phyloP scores from a whole-genome alignment of 2,888 invertebrate species.

The Acanthosepion pharaonis region DNA sequence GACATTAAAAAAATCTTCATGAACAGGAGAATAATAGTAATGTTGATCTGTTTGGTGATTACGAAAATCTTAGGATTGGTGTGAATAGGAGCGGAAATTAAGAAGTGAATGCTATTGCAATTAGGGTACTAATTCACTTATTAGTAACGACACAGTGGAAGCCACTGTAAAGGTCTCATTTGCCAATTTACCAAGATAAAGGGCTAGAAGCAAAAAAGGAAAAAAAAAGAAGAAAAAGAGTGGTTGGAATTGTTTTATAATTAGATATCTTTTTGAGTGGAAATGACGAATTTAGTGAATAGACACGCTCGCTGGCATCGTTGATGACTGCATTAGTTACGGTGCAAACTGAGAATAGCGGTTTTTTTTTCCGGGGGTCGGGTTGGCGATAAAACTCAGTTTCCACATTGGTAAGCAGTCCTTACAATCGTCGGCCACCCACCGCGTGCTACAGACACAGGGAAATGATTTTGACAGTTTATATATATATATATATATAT shows the following conservation, averaged over 20 bases:
- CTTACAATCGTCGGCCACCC: background rate
- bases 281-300: background rate
- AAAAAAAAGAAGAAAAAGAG: too few species aligned
- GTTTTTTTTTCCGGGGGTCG: background rate
- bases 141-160: background rate
- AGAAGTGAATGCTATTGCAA: background rate
- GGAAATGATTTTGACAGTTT: background rate
- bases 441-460: background rate
- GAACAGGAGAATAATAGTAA: too few species aligned
- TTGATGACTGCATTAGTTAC: background rate
- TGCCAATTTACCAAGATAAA: background rate
- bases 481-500: background rate
- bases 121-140: background rate
- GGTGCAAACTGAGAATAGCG: background rate
- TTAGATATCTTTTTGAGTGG: background rate
- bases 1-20: too few species aligned
- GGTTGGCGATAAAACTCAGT: background rate
- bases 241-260: background rate
- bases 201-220: background rate
- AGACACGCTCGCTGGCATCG: background rate
- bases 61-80: too few species aligned
- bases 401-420: background rate
- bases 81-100: background rate
- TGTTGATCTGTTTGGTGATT: too few species aligned
- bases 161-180: background rate